Conservation (phyloP, 2,113 vertebrate species). For the Phycodurus eques region DNA sequence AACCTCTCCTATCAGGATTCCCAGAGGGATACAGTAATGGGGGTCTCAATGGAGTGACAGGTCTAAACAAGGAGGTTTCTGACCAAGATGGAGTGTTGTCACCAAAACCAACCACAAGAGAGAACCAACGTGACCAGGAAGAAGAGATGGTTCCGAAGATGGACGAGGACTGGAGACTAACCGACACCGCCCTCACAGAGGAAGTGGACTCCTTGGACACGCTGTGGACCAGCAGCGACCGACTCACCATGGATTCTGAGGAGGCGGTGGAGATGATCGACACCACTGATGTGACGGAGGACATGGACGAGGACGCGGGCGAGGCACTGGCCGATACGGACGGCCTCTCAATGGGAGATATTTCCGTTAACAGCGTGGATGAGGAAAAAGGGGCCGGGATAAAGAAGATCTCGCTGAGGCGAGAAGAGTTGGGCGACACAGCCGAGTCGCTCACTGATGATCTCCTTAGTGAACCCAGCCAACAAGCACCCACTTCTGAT, state of each 20-base stretch:
- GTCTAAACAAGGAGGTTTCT: slow-evolving; percentile 28
- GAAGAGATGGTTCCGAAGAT: slow-evolving; percentile 39
- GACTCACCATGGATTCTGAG: slow-evolving; percentile 46
- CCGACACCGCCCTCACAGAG: slow-evolving; percentile 47
- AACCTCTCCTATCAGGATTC: slow-evolving; percentile 55
- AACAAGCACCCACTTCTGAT: slow-evolving; percentile 15
- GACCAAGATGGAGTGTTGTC: slow-evolving; percentile 26
- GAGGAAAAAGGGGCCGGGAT: slow-evolving; percentile 30
- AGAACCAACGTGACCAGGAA: slow-evolving; percentile 9
- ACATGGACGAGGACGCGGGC: slow-evolving; percentile 58
- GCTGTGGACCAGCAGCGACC: slow-evolving; percentile 43
- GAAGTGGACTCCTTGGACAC: slow-evolving; percentile 61
- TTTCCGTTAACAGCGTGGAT: slow-evolving; percentile 54
- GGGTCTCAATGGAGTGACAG: slow-evolving; percentile 46
- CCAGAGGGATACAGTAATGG: slow-evolving; percentile 75
- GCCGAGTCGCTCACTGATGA: slow-evolving; percentile 41
- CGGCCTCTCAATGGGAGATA: slow-evolving; percentile 59
- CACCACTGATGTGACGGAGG: slow-evolving; percentile 48
- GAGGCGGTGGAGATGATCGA: slow-evolving; percentile 45
- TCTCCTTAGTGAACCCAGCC: slow-evolving; percentile 12
- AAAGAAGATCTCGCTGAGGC: slow-evolving; percentile 21
- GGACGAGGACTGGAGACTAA: slow-evolving; percentile 56
- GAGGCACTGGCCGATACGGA: slow-evolving; percentile 67
- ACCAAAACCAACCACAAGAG: slow-evolving; percentile 17
- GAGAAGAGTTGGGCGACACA: slow-evolving; percentile 25